Percentiles rank a stretch among this genome's conserved stretches.
Conservation (phyloP, 2,888 invertebrate species). For the Thera britannica region DNA sequence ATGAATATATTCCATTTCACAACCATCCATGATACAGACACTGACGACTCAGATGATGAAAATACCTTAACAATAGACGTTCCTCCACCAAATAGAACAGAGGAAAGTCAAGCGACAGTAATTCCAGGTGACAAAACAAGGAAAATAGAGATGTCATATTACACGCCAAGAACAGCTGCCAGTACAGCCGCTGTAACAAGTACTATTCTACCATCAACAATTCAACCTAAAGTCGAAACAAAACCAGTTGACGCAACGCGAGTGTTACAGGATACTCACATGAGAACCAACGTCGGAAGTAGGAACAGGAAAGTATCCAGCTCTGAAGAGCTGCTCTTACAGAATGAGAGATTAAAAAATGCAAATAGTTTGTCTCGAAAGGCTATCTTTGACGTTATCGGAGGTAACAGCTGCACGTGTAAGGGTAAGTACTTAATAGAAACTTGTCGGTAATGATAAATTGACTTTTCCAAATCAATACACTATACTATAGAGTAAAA, state of each 20-base stretch:
- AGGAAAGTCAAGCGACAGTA: neutral
- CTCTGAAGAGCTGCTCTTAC: neutral
- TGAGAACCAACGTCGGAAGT: neutral
- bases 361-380: conserved; percentile 4
- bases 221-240: neutral
- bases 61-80: neutral
- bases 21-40: neutral
- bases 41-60: conserved; percentile 13
- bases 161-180: neutral
- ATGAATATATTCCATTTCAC: conserved; percentile 21
- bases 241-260: conserved; percentile 1
- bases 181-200: neutral
- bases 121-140: neutral
- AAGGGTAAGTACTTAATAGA: conserved; percentile 54
- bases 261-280: neutral
- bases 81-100: neutral
- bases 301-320: neutral
- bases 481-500: too few species aligned
- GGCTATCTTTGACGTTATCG: conserved; percentile 37
- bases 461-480: neutral
- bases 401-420: conserved; percentile 61
- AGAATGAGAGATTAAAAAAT: neutral
- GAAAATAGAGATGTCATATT: too few species aligned
- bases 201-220: neutral
- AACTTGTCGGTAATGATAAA: neutral